Conservation (phyloP, 2,797 vertebrate genomes). For the Lagorchestes hirsutus region DNA sequence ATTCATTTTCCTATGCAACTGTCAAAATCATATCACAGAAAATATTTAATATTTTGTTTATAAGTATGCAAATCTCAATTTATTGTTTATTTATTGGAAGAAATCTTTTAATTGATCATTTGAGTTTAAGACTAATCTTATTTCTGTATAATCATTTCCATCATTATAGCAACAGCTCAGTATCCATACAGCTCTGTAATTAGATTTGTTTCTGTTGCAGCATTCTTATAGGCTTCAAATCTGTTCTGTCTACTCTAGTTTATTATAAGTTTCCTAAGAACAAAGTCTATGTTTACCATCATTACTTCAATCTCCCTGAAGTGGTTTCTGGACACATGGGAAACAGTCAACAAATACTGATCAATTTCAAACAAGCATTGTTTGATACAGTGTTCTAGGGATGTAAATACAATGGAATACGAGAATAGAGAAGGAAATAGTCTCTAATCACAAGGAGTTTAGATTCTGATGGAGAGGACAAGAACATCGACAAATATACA, state of each 20-base stretch:
- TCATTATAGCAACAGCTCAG: background rate
- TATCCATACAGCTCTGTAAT: background rate
- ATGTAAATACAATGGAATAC: background rate
- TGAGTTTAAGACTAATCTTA: background rate
- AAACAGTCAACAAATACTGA: conserved; percentile 1
- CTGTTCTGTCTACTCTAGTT: conserved; percentile 28
- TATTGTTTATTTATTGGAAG: conserved; percentile 5
- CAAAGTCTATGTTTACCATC: background rate
- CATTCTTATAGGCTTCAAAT: background rate
- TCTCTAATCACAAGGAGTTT: background rate
- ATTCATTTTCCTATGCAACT: conserved; percentile 47
- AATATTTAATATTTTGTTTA: background rate
- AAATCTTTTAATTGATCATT: conserved; percentile 40
- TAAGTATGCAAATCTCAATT: background rate
- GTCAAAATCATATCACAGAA: conserved; percentile 37
- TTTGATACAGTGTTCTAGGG: background rate
- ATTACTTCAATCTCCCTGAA: background rate
- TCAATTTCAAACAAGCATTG: conserved; percentile 9
- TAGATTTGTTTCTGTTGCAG: background rate
- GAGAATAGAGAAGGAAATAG: background rate
- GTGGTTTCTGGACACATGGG: conserved; percentile 1
- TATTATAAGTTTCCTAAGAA: conserved; percentile 36
- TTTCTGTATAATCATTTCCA: conserved; percentile 8
- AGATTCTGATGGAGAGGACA: background rate
- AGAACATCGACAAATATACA: background rate